These are phyloP conservation scores for Heliconius cydno DNA, from an alignment of 2,888 invertebrate genomes.

Conservation along the genomic window DNA sequence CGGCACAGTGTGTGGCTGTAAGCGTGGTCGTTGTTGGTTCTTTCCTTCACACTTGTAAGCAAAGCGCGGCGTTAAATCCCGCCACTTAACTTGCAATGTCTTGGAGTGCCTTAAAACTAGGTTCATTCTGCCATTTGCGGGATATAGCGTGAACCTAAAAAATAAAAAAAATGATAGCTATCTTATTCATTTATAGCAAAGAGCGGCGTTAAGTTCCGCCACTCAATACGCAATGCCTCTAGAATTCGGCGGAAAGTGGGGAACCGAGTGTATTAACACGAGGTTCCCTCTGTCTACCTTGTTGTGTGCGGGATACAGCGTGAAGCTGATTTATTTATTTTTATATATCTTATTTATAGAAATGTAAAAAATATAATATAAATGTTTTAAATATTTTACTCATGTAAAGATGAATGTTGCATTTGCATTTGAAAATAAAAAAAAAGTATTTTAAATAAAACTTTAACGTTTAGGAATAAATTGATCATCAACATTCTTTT, in stretches of 20 bases:
- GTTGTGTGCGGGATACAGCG: too few species aligned
- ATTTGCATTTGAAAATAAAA: not conserved
- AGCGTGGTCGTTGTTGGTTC: not conserved
- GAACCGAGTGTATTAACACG: too few species aligned
- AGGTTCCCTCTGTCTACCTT: too few species aligned
- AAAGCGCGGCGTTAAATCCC: too few species aligned
- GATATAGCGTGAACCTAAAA: not conserved
- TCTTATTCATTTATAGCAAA: too few species aligned
- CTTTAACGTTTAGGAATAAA: not conserved
- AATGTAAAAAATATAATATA: not conserved
- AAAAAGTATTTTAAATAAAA: not conserved
- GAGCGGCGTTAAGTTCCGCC: too few species aligned
- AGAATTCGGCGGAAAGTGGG: too few species aligned
- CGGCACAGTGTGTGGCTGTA: not conserved
- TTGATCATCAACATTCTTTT: conserved; percentile 15
- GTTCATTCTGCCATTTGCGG: not conserved
- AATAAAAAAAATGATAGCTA: not conserved
- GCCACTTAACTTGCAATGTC: not conserved
- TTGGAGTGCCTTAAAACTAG: not conserved
- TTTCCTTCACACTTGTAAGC: too few species aligned
- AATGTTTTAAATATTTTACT: not conserved
- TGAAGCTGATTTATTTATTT: too few species aligned
- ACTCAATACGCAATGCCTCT: too few species aligned
- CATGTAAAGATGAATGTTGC: not conserved
- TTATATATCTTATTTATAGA: not conserved